phyloP scores from a whole-genome alignment of 2,888 invertebrate genomes.

The Dasypogon diadema region DNA sequence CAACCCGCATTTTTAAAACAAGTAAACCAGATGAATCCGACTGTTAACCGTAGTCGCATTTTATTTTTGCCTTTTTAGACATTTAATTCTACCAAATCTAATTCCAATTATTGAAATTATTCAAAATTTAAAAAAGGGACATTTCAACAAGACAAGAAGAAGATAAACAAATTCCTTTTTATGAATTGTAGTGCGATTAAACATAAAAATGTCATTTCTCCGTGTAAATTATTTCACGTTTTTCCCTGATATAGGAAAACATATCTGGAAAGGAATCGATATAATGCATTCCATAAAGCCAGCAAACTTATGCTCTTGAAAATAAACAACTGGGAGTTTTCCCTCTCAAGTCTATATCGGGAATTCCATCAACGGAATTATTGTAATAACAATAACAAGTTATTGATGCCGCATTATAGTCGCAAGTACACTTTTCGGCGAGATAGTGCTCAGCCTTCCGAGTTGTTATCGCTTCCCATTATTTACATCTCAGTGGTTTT shows the following conservation, averaged over 20 bases:
- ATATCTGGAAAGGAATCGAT: not conserved
- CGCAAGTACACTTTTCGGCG: constrained; percentile 38
- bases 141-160: too few relatives aligned
- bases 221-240: too few relatives aligned
- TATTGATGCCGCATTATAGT: constrained; percentile 54
- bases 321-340: not conserved
- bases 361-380: constrained; percentile 56
- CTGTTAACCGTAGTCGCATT: too few relatives aligned
- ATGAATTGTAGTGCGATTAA: too few relatives aligned
- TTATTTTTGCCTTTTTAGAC: too few relatives aligned
- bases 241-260: not conserved
- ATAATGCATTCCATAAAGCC: constrained; percentile 22
- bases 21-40: too few relatives aligned
- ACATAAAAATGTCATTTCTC: too few relatives aligned
- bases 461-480: constrained; percentile 53
- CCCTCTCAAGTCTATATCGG: constrained; percentile 19
- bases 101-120: too few relatives aligned
- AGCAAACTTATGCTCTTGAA: constrained; percentile 43
- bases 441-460: constrained; percentile 52
- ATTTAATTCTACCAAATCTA: too few relatives aligned
- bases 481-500: constrained; percentile 56
- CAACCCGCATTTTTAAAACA: too few relatives aligned
- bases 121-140: too few relatives aligned
- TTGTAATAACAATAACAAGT: constrained; percentile 57
- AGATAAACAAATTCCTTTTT: too few relatives aligned